phyloP scores from a whole-genome alignment of 2,888 invertebrate species.

The Drosophila emarginata region DNA sequence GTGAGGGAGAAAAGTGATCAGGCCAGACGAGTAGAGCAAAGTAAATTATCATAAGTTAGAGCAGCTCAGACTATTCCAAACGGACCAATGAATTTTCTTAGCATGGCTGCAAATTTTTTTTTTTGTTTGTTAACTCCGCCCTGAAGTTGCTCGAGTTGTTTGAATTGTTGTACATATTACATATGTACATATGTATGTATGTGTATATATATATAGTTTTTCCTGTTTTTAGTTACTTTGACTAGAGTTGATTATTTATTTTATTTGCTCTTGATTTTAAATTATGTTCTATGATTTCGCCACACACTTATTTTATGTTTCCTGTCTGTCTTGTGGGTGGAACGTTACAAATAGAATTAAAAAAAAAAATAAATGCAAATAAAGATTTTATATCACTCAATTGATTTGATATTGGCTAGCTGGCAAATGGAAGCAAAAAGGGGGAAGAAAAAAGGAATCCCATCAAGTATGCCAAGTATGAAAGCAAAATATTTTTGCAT shows the following conservation, averaged over 20 bases:
- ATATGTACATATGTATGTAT: too few relatives aligned
- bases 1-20: slow-evolving; percentile 9
- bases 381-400: slow-evolving; percentile 1
- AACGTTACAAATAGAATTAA: background rate
- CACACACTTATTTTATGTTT: slow-evolving; percentile 13
- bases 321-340: slow-evolving; percentile 4
- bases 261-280: slow-evolving; percentile 62
- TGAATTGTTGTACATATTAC: too few relatives aligned
- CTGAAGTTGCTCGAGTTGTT: slow-evolving; percentile 25
- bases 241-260: slow-evolving; percentile 53
- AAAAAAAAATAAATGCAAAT: background rate
- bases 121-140: slow-evolving; percentile 60
- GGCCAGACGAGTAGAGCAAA: slow-evolving; percentile 32
- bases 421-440: background rate
- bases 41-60: slow-evolving; percentile 30
- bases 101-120: slow-evolving; percentile 74
- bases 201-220: too few relatives aligned
- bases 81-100: slow-evolving; percentile 56
- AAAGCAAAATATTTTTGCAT: too few relatives aligned
- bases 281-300: slow-evolving; percentile 52
- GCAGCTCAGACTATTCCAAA: slow-evolving; percentile 40
- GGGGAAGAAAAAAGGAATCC: background rate
- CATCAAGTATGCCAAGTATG: too few relatives aligned
- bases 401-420: background rate
- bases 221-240: slow-evolving; percentile 1